Evolutionary conservation across 2,797 vertebrate genomes (phyloP).

Genomic region (Myotis findleyi): DNA sequence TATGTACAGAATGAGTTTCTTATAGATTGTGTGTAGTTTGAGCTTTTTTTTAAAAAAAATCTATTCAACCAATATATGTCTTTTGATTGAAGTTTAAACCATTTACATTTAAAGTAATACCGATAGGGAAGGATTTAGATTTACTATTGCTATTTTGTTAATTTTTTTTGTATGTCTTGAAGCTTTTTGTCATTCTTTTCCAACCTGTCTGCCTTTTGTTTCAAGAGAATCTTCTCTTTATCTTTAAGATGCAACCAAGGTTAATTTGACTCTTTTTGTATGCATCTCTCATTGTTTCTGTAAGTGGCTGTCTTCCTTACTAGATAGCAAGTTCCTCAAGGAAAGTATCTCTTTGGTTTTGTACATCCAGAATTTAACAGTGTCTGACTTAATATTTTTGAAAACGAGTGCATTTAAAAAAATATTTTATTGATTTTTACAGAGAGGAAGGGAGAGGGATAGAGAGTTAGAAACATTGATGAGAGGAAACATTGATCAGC

Average conservation of each 20-base stretch:
- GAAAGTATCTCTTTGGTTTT: neutral
- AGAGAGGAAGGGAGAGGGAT: no score
- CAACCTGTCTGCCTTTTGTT: neutral
- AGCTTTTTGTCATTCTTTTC: neutral
- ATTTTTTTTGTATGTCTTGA: neutral
- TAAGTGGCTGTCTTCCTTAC: neutral
- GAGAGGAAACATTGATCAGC: no score
- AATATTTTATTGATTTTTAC: no score
- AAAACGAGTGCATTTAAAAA: neutral
- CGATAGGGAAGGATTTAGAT: neutral
- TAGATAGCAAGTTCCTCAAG: neutral
- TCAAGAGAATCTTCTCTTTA: neutral
- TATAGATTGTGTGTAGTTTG: neutral
- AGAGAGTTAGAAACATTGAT: no score
- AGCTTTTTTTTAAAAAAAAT: neutral
- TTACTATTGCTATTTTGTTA: neutral
- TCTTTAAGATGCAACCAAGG: neutral
- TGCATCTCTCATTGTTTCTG: neutral
- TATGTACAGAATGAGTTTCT: neutral
- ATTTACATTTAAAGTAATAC: neutral
- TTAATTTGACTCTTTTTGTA: neutral
- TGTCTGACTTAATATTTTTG: neutral
- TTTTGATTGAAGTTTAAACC: neutral
- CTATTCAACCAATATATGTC: neutral
- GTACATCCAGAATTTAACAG: neutral